Evolutionary conservation across 2,797 vertebrate genomes (phyloP).

Genomic region (Emydoidea blandingii): DNA sequence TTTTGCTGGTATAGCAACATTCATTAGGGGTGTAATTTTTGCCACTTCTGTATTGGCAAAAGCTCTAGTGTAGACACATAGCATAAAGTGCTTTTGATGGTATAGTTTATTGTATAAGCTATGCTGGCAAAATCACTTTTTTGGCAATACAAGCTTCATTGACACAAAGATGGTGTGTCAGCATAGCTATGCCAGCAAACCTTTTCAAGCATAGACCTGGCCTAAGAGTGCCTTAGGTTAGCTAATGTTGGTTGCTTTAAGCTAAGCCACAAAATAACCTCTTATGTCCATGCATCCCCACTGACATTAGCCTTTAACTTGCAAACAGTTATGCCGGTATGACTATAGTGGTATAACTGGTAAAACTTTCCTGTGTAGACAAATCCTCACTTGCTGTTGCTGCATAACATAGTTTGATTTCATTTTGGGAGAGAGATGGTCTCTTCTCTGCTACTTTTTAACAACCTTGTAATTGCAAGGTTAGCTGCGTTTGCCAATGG

Average conservation of each 20-base stretch:
- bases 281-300: not conserved
- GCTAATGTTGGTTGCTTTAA: not conserved
- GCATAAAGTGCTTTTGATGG: not conserved
- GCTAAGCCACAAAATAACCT: not conserved
- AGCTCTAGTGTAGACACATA: not conserved
- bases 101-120: not conserved
- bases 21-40: not conserved
- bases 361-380: not conserved
- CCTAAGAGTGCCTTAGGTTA: not conserved
- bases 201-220: not conserved
- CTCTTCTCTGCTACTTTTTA: slow-evolving; percentile 7
- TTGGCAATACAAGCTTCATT: not conserved
- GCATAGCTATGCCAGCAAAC: too few relatives aligned
- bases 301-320: too few relatives aligned
- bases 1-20: not conserved
- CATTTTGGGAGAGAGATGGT: not conserved
- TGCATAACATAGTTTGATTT: not conserved
- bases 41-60: not conserved
- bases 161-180: too few relatives aligned
- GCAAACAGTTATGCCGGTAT: not conserved
- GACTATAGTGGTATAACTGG: not conserved
- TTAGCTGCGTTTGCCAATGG: slow-evolving; percentile 30
- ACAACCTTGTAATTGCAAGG: slow-evolving; percentile 1
- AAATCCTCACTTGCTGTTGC: slow-evolving; percentile 1
- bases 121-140: not conserved